Conservation (phyloP, 2,888 invertebrate species). For the Pilophorus perplexus region DNA sequence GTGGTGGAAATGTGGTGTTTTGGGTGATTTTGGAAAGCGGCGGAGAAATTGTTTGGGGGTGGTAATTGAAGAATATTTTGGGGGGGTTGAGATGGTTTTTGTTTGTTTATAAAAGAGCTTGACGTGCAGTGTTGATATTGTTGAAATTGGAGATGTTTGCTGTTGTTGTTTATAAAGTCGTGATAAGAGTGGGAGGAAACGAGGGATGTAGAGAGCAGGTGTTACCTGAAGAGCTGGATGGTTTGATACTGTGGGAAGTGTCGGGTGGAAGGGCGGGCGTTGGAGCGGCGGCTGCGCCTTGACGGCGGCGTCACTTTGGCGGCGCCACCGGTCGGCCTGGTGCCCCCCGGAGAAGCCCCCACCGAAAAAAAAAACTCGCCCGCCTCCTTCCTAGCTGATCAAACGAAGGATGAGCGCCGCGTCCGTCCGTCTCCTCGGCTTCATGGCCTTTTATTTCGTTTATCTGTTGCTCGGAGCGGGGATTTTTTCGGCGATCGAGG, state of each 20-base stretch:
- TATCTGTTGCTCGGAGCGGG: slow-evolving; percentile 71
- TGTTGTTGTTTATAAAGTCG: no score
- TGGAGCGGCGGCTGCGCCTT: background rate
- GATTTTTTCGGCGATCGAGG: slow-evolving; percentile 76
- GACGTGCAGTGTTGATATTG: background rate
- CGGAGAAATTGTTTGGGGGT: background rate
- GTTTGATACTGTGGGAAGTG: slow-evolving; percentile 23
- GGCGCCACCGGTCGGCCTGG: background rate
- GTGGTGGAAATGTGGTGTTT: no score
- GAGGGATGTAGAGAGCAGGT: background rate
- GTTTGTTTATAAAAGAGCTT: background rate
- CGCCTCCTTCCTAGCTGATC: no score
- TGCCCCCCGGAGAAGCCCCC: background rate
- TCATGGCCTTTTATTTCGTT: slow-evolving; percentile 57
- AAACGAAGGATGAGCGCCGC: slow-evolving; percentile 49
- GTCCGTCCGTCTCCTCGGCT: slow-evolving; percentile 54
- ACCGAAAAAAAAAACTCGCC: background rate
- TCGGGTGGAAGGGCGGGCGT: background rate
- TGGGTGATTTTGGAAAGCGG: no score
- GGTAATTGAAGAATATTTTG: background rate
- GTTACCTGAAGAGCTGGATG: slow-evolving; percentile 24
- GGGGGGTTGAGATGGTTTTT: background rate
- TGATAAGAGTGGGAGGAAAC: background rate
- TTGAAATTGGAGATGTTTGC: background rate
- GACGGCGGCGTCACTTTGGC: slow-evolving; percentile 5